These are phyloP conservation scores for Lepisosteus oculatus DNA, from an alignment of 2,113 vertebrate species.

Conservation along the genomic window DNA sequence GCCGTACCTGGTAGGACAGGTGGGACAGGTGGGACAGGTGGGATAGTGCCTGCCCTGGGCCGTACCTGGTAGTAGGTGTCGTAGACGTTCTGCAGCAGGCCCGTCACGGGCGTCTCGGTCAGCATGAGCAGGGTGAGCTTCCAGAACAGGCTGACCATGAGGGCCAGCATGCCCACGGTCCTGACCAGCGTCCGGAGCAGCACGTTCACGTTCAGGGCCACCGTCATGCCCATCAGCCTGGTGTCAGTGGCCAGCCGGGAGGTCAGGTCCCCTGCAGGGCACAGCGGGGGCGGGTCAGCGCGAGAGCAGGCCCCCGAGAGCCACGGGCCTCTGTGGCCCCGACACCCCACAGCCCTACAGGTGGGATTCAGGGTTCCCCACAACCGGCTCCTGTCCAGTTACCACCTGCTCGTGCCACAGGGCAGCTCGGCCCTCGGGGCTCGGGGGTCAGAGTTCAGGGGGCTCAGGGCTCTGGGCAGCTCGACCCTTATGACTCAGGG, in stretches of 20 bases:
- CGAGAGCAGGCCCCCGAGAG: too few species aligned
- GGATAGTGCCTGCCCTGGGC: too few species aligned
- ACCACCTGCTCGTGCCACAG: too few species aligned
- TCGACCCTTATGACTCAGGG: too few species aligned
- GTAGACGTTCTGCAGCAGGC: conserved; percentile 63
- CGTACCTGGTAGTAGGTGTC: conserved; percentile 64
- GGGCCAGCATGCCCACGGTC: conserved; percentile 60
- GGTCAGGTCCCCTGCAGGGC: conserved; percentile 68
- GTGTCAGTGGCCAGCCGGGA: conserved; percentile 73
- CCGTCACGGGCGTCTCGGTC: conserved; percentile 61
- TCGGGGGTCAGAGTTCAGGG: too few species aligned
- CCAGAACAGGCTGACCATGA: conserved; percentile 75
- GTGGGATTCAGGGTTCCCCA: too few species aligned
- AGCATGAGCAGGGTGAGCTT: conserved; percentile 72
- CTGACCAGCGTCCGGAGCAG: conserved; percentile 72
- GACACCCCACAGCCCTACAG: too few species aligned
- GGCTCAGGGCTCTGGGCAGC: too few species aligned
- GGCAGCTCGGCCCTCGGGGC: too few species aligned
- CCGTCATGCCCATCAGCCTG: conserved; percentile 60
- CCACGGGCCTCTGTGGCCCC: too few species aligned
- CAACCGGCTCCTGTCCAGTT: too few species aligned
- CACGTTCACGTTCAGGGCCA: conserved; percentile 70
- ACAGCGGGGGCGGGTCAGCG: neutral
- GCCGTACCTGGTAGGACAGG: neutral
- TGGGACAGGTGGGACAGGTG: too few species aligned